Evolutionary conservation across 1,140 invertebrate species (phyloP).

Genomic region (Myzus persicae): DNA sequence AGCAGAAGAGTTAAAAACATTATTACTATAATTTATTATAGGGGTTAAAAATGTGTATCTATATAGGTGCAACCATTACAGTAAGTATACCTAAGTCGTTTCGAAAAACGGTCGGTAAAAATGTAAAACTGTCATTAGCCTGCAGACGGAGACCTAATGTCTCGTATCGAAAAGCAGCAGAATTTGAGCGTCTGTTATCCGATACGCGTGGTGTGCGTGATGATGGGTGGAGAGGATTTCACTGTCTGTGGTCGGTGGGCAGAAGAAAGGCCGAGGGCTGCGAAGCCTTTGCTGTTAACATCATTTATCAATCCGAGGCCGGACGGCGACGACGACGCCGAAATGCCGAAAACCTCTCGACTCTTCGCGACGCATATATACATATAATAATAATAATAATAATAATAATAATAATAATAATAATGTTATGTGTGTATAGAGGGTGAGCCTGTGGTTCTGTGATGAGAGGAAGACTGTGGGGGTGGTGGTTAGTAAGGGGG

Average conservation of each 20-base stretch:
- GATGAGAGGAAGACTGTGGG: too few relatives aligned
- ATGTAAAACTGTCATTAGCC: background rate
- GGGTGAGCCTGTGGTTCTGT: background rate
- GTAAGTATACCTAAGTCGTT: background rate
- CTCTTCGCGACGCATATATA: background rate
- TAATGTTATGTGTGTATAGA: background rate
- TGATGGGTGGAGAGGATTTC: background rate
- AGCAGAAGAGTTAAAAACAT: too few relatives aligned
- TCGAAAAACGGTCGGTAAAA: background rate
- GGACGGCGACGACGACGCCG: constrained; percentile 22
- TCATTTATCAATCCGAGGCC: constrained; percentile 44
- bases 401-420: constrained; percentile 8
- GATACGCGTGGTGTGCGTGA: background rate
- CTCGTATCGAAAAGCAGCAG: background rate
- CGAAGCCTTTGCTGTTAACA: background rate
- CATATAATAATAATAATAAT: constrained; percentile 7
- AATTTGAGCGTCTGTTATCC: background rate
- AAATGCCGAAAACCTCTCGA: background rate
- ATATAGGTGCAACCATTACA: background rate
- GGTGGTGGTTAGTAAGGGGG: background rate
- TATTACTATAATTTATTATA: too few relatives aligned
- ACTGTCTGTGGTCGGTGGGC: background rate
- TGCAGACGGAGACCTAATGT: background rate
- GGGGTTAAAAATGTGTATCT: background rate
- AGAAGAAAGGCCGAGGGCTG: background rate